These are phyloP conservation scores for Podocnemis expansa DNA, from an alignment of 2,113 vertebrate genomes.

Conservation along the genomic window DNA sequence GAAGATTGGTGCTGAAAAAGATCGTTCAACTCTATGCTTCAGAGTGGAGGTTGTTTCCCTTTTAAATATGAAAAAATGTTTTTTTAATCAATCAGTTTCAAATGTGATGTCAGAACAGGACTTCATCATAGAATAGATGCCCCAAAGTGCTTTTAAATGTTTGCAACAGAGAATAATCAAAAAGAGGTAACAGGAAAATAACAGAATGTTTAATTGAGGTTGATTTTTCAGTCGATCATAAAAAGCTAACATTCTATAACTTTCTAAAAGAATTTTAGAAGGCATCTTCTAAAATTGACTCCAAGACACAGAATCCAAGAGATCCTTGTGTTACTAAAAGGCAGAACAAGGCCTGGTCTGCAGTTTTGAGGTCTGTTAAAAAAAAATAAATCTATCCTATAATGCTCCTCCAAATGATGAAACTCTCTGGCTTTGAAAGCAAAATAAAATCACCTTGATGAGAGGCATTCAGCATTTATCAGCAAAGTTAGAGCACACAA, in stretches of 20 bases:
- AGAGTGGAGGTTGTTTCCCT: conserved; percentile 29
- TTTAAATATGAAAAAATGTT: conserved; percentile 48
- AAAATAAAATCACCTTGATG: too few species aligned
- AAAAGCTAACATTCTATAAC: not conserved
- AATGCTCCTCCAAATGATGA: too few species aligned
- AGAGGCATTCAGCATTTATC: too few species aligned
- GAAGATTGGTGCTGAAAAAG: conserved; percentile 44
- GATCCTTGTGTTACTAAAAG: conserved; percentile 21
- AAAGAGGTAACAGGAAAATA: not conserved
- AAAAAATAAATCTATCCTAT: too few species aligned
- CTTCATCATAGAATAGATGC: conserved; percentile 52
- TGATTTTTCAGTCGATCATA: conserved; percentile 12
- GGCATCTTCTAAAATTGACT: conserved; percentile 3
- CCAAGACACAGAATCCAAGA: not conserved
- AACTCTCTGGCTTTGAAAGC: too few species aligned
- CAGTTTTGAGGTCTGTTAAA: too few species aligned
- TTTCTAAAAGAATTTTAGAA: conserved; percentile 17
- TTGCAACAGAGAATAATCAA: conserved; percentile 43
- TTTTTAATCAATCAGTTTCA: conserved; percentile 57
- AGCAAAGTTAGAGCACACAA: too few species aligned
- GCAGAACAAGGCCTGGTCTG: not conserved
- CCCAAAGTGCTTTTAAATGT: conserved; percentile 35
- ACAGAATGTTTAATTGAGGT: conserved; percentile 20
- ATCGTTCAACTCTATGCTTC: conserved; percentile 22
- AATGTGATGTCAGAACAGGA: conserved; percentile 57